Base-by-base conservation (phyloP, 2,113 vertebrate genomes). In the Gobius niger region DNA sequence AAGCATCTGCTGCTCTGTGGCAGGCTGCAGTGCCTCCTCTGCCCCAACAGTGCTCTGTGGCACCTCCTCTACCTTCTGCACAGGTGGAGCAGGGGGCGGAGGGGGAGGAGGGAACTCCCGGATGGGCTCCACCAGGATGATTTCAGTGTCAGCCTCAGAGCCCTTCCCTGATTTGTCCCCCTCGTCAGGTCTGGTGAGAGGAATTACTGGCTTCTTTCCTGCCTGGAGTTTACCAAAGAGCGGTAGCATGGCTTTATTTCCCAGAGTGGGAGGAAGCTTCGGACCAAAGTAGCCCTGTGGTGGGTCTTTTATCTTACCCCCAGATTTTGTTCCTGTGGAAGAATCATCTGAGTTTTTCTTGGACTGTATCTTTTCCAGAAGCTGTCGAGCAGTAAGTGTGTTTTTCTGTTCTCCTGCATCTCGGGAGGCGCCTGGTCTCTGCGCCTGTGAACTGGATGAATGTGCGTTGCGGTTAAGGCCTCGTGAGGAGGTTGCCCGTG, bases 231-330 rank as follows among this genome's bases (percentile, higher is more conserved):
- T 99, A 54, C 98, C 98, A 72, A 99, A 98, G 7, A 99, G 90
- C 7, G 98, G 97, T 63, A 98, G 91, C 83, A 96, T 92, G 0
- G 94, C 91, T 90, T 98, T 98, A 88, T 76, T 96, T 78, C 96
- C 96, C 18, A 97, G 89, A 6, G 93, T 84, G 4, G 98, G 98
- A 44, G 98, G 98, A 2, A 99, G 93, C 78, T 97, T 99, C 0
- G 98, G 98, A 49, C 98, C 98, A 59, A 99, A 99, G 85, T 97
- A 99, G 41, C 98, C 97, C 85, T 96, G 96, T 8, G 98, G 98
- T 44, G 98, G 98, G 77, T 99, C 96, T 76, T 99, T 99, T 72
- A 98, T 94, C 78, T 98, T 99, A 67, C 91, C 83, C 13, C 96
- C 97, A 34, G 93, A 85, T 82, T 98, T 99, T 62, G 91, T 82